Conservation (phyloP, 2,888 invertebrate species). For the Gymnosoma rotundatum region DNA sequence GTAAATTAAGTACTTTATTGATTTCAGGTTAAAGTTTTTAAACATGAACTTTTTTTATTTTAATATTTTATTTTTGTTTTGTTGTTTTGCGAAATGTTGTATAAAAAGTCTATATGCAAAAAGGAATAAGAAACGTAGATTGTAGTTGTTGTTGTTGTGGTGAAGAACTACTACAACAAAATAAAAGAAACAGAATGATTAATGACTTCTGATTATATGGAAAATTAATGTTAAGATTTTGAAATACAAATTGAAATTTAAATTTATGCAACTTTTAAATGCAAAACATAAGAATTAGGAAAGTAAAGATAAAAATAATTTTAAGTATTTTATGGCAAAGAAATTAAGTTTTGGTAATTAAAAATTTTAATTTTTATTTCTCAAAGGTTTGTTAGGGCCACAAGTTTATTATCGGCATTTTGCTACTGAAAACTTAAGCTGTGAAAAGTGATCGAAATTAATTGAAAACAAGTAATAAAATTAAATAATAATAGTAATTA, state of each 20-base stretch:
- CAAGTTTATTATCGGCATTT: too few species aligned
- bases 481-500: too few species aligned
- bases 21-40: constrained; percentile 70
- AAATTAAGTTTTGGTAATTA: too few species aligned
- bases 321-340: too few species aligned
- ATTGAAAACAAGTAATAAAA: too few species aligned
- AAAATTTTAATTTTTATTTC: too few species aligned
- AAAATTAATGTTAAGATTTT: constrained; percentile 39
- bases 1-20: constrained; percentile 71
- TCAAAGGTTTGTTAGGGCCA: too few species aligned
- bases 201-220: constrained; percentile 66
- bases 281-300: too few species aligned
- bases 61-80: constrained; percentile 7
- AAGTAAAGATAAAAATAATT: too few species aligned
- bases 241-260: constrained; percentile 7
- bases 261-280: neutral
- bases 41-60: constrained; percentile 41
- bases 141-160: neutral
- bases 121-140: constrained; percentile 26
- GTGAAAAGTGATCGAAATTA: too few species aligned
- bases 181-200: constrained; percentile 54
- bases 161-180: constrained; percentile 20
- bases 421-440: too few species aligned
- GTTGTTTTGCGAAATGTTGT: constrained; percentile 31
- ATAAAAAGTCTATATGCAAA: constrained; percentile 24